Conservation (phyloP, 2,797 vertebrate genomes). For the Holocentrus rufus region DNA sequence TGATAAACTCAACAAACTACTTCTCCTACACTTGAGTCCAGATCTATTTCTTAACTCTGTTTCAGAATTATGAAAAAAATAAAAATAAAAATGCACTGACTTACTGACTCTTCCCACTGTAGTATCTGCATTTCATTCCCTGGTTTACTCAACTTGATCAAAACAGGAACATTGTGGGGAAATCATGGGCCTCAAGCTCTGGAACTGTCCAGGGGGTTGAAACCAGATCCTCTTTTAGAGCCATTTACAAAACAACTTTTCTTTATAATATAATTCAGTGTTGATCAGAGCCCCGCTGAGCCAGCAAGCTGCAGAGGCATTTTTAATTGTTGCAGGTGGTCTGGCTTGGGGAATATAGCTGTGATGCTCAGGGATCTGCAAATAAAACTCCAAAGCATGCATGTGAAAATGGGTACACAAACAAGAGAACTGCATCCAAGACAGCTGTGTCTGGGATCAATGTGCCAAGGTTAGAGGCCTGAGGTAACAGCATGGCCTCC, state of each 20-base stretch:
- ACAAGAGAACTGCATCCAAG: constrained; percentile 72
- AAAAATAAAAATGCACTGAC: neutral
- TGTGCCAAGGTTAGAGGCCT: constrained; percentile 63
- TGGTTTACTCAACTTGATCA: constrained; percentile 27
- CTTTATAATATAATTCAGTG: constrained; percentile 65
- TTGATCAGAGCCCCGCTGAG: constrained; percentile 72
- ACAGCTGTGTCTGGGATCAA: constrained; percentile 71
- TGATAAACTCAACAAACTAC: neutral
- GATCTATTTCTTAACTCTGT: neutral
- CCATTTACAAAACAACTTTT: constrained; percentile 70
- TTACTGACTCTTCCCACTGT: neutral
- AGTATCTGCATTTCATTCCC: constrained; percentile 16
- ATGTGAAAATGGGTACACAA: constrained; percentile 76
- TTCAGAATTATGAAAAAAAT: constrained; percentile 4
- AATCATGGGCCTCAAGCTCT: constrained; percentile 16
- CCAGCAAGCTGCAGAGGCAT: constrained; percentile 70
- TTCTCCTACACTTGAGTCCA: too few relatives aligned
- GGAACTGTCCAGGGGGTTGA: constrained; percentile 41
- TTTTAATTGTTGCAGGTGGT: constrained; percentile 83
- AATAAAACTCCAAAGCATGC: constrained; percentile 80
- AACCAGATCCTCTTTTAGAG: constrained; percentile 63
- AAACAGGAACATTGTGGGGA: constrained; percentile 43
- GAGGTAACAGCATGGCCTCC: constrained; percentile 66
- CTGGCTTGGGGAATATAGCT: constrained; percentile 73
- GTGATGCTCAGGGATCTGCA: constrained; percentile 75